These are phyloP conservation scores for Nautilus pompilius DNA, from an alignment of 1,140 invertebrate species.

Conservation along the genomic window DNA sequence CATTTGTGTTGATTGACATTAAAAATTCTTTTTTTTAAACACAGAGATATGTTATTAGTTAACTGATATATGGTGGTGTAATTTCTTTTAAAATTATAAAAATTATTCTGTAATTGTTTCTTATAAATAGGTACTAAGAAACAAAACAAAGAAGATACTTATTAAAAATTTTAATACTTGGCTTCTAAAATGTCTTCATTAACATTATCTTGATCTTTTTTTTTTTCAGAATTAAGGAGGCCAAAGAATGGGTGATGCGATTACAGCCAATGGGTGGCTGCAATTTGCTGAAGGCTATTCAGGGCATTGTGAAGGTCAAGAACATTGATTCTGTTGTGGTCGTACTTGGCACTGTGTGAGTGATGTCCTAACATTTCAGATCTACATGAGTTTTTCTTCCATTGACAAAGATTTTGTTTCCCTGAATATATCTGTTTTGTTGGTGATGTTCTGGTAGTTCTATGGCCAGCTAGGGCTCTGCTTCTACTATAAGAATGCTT, in stretches of 20 bases:
- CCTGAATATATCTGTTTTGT: too few relatives aligned
- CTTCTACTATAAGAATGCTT: too few relatives aligned
- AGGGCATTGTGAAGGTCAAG: constrained; percentile 48
- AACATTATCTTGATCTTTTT: constrained; percentile 3
- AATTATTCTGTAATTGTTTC: too few relatives aligned
- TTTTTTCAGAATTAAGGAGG: constrained; percentile 46
- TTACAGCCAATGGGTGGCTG: constrained; percentile 45
- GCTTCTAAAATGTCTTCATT: not conserved
- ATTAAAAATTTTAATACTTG: not conserved
- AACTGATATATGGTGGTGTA: too few relatives aligned
- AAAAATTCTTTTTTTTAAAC: too few relatives aligned
- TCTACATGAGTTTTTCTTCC: too few relatives aligned
- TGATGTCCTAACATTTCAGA: constrained; percentile 1
- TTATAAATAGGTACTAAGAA: not conserved
- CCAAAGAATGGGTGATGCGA: constrained; percentile 44
- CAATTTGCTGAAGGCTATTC: constrained; percentile 53
- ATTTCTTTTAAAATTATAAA: too few relatives aligned
- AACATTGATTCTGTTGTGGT: constrained; percentile 47
- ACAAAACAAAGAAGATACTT: not conserved
- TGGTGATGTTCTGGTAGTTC: too few relatives aligned
- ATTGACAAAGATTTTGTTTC: too few relatives aligned
- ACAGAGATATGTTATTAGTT: too few relatives aligned
- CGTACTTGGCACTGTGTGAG: constrained; percentile 54
- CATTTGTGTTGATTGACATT: not conserved
- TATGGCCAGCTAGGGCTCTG: too few relatives aligned